phyloP scores from a whole-genome alignment of 2,888 invertebrate genomes.

The Netelia melanura region DNA sequence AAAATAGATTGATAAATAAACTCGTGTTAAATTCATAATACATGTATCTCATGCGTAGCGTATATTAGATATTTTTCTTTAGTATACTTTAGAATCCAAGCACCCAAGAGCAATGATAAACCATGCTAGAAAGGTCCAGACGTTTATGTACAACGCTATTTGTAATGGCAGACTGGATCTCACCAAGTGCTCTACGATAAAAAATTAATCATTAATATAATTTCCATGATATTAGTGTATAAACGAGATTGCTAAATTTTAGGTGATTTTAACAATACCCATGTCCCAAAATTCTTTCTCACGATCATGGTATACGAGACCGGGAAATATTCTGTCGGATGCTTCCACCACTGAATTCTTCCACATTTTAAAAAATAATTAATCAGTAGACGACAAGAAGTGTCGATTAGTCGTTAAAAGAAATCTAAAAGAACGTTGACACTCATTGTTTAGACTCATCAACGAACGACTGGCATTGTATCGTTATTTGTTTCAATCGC shows the following conservation, averaged over 20 bases:
- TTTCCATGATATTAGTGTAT: not conserved
- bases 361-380: constrained; percentile 79
- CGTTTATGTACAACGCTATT: constrained; percentile 94
- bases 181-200: constrained; percentile 86
- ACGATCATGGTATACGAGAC: constrained; percentile 82
- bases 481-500: too few relatives aligned
- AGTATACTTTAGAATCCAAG: constrained; percentile 89
- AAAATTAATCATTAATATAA: constrained; percentile 50
- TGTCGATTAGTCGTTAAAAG: not conserved
- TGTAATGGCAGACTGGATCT: constrained; percentile 91
- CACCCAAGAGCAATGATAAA: constrained; percentile 87
- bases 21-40: constrained; percentile 7
- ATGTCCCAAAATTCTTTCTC: constrained; percentile 80
- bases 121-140: constrained; percentile 92
- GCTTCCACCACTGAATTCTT: constrained; percentile 84
- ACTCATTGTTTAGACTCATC: not conserved
- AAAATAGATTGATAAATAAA: not conserved
- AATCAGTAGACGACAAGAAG: not conserved
- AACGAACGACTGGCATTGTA: not conserved
- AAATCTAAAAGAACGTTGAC: not conserved
- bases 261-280: constrained; percentile 67
- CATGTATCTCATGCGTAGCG: not conserved
- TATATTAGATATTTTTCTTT: constrained; percentile 13
- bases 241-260: constrained; percentile 11
- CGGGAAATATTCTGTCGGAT: constrained; percentile 86